Base-by-base conservation (phyloP, 2,888 invertebrate genomes). In the Drosophila formosana region DNA sequence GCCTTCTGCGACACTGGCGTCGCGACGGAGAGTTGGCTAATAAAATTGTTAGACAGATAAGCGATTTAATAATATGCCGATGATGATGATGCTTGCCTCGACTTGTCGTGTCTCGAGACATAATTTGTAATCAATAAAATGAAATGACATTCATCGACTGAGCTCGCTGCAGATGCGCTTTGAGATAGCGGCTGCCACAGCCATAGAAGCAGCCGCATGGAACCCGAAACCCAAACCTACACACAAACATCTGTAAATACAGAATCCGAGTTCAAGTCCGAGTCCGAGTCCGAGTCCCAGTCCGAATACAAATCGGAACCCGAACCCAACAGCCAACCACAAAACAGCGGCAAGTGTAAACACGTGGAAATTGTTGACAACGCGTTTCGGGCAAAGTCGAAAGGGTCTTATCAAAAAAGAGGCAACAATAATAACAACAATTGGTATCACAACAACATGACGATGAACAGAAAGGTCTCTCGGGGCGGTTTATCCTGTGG, bases 81-180 rank as follows among this genome's bases (percentile, higher is more conserved):
- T 61, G 28, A 23, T 28, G 18, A 30, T 49, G 49, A 47, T 47
- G 47, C 28, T 18, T 18, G 18, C 53, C 43, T 45, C 28, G 53
- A 53, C 28, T 41, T 55, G 52, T 52, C 75, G 45, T 66, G 80
- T 39, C 78, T 64, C 74, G 71, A 62, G 75, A 69, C 88, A 89
- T 88, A 73, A 87, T 87, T 88, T 87, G 89, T 87, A 85, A 89
- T 88, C 86, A 89, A 87, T 87, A 88, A 89, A 87, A 70, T 61
- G 60, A 80, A 66, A 78, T 79, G 67, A 80, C 76, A 79, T 65
- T 74, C 68, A 71, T 66, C 62, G 87, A 68, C 61, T 65, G 78
- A 47, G 68, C 66, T 46, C 53, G 30, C 60, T 52, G 49, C 34
- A 62, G 86, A 84, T 85, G 73, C 58, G 57, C 89, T 88, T 85